These are phyloP conservation scores for zebrafish (Danio rerio) DNA, from an alignment of 2,113 vertebrate species.

Conservation along the genomic window DNA sequence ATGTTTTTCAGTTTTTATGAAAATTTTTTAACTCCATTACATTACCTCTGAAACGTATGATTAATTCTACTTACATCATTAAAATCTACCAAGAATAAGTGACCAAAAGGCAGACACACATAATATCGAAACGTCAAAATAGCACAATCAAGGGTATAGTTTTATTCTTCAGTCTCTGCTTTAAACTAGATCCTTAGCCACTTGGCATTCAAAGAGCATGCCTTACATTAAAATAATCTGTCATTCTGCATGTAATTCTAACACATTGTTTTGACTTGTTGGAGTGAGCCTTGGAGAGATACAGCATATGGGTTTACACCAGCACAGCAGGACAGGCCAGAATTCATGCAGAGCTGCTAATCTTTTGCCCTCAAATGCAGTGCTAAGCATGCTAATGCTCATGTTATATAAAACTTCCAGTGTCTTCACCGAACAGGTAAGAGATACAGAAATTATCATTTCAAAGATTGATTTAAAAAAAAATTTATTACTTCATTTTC, in stretches of 20 bases:
- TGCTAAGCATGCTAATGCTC: conserved; percentile 40
- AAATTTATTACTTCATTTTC: no score
- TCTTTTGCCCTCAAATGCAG: conserved; percentile 32
- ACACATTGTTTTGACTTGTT: not conserved
- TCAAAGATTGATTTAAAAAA: no score
- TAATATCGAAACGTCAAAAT: not conserved
- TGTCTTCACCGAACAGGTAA: not conserved
- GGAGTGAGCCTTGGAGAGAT: not conserved
- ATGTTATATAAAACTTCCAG: not conserved
- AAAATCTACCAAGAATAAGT: not conserved
- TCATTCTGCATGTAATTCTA: not conserved
- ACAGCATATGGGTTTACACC: not conserved
- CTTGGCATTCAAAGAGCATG: not conserved
- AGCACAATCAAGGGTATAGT: no score
- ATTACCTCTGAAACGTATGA: not conserved
- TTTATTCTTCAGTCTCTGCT: not conserved
- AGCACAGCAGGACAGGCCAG: not conserved
- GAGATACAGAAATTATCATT: not conserved
- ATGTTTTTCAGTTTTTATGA: not conserved
- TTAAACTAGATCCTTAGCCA: not conserved
- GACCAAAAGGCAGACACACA: not conserved
- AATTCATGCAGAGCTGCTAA: conserved; percentile 4
- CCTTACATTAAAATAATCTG: not conserved
- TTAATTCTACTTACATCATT: not conserved
- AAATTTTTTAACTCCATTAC: not conserved